These are phyloP conservation scores for Amblyjoppa fuscipennis DNA, from an alignment of 2,888 invertebrate genomes.

Conservation along the genomic window DNA sequence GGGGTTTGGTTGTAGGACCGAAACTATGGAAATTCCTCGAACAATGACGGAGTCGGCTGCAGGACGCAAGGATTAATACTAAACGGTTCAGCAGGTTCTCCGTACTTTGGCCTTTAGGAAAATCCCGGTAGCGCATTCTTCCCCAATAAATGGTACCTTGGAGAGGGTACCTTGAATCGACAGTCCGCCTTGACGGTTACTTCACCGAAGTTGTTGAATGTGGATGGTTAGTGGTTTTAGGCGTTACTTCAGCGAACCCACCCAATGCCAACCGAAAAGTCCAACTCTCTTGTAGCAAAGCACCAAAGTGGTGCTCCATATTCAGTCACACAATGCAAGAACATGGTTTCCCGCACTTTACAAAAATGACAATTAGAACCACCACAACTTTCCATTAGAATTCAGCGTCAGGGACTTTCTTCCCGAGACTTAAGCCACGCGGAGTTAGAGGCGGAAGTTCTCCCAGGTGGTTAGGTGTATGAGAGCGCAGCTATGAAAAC, in stretches of 20 bases:
- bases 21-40: slow-evolving; percentile 9
- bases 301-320: too few species aligned
- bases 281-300: too few species aligned
- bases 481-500: slow-evolving; percentile 3
- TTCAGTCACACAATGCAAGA: too few species aligned
- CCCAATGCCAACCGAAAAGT: too few species aligned
- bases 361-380: too few species aligned
- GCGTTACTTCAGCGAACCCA: too few species aligned
- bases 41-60: slow-evolving; percentile 9
- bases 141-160: not conserved
- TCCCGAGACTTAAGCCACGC: not conserved
- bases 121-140: slow-evolving; percentile 4
- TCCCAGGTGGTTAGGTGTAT: too few species aligned
- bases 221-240: not conserved
- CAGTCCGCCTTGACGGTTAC: too few species aligned
- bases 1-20: not conserved
- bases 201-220: not conserved
- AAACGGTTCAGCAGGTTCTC: slow-evolving; percentile 24
- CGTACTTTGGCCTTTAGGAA: not conserved
- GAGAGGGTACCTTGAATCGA: not conserved
- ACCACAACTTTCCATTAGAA: too few species aligned
- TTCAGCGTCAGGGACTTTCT: not conserved
- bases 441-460: not conserved
- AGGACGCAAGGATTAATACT: slow-evolving; percentile 22
- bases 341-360: too few species aligned